Conservation (phyloP, 2,797 vertebrate genomes). For the Clarias platycephalus region DNA sequence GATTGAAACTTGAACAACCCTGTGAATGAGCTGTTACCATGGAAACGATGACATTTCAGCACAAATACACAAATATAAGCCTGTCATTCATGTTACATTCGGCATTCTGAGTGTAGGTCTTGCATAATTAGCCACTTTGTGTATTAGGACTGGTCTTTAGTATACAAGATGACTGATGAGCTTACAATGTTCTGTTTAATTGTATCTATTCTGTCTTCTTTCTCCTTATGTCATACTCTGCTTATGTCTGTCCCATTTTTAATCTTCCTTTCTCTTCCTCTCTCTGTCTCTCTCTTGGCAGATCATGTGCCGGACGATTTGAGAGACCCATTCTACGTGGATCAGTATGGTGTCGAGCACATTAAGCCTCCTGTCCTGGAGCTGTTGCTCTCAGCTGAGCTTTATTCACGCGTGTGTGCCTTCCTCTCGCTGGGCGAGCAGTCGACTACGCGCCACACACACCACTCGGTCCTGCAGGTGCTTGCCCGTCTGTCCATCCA, state of each 20-base stretch:
- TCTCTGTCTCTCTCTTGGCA: constrained; percentile 55
- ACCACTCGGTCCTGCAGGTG: constrained; percentile 88
- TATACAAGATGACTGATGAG: neutral
- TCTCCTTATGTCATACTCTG: neutral
- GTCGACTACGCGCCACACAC: constrained; percentile 81
- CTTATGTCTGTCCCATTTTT: neutral
- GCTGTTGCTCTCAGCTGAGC: constrained; percentile 88
- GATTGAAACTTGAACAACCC: neutral
- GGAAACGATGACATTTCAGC: neutral
- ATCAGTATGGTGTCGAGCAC: constrained; percentile 97
- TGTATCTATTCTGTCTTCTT: neutral
- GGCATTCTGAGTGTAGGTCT: neutral
- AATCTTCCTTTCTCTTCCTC: neutral
- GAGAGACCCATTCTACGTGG: constrained; percentile 90
- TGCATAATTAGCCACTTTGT: neutral
- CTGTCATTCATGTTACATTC: neutral
- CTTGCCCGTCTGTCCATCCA: constrained; percentile 90
- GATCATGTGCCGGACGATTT: constrained; percentile 90
- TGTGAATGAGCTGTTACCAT: neutral
- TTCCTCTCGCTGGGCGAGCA: constrained; percentile 89
- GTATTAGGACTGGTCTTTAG: neutral
- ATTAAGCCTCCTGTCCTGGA: constrained; percentile 90
- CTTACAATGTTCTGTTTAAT: neutral
- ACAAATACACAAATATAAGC: neutral
- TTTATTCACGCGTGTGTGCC: constrained; percentile 89